Evolutionary conservation across 1,140 invertebrate genomes (phyloP).

Genomic region (Bombus pyrosoma): DNA sequence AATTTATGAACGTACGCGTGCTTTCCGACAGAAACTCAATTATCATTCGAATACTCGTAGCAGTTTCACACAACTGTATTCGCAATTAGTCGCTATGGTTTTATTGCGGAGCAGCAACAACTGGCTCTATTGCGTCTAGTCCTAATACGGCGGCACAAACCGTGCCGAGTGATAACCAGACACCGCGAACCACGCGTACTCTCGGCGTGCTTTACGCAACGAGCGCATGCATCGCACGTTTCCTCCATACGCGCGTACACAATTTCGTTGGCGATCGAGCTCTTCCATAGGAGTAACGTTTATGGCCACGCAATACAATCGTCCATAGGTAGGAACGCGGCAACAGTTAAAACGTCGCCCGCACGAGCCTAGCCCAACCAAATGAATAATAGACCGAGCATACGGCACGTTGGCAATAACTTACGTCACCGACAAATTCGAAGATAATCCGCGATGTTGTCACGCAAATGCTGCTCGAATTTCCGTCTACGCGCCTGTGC

Average conservation of each 20-base stretch:
- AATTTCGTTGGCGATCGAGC: conserved; percentile 40
- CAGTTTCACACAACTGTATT: conserved; percentile 18
- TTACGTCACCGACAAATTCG: conserved; percentile 61
- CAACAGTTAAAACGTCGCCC: conserved; percentile 55
- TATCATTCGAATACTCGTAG: neutral
- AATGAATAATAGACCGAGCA: conserved; percentile 64
- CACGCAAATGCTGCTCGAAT: neutral
- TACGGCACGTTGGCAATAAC: conserved; percentile 51
- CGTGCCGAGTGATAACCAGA: conserved; percentile 30
- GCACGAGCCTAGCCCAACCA: conserved; percentile 22
- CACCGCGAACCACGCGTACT: neutral
- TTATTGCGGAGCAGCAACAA: conserved; percentile 20
- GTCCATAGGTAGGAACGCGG: neutral
- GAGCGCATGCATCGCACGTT: conserved; percentile 22
- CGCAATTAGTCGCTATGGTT: conserved; percentile 35
- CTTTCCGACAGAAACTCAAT: neutral
- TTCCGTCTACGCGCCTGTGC: neutral
- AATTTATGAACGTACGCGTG: neutral
- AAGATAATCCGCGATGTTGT: conserved; percentile 51
- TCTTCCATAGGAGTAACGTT: conserved; percentile 27
- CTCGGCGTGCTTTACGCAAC: conserved; percentile 27
- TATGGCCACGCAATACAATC: conserved; percentile 4
- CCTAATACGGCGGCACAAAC: conserved; percentile 24
- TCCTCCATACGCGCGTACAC: conserved; percentile 15
- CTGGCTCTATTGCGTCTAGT: neutral